Conservation (phyloP, 2,888 invertebrate species). For the Ormyrus labotus region DNA sequence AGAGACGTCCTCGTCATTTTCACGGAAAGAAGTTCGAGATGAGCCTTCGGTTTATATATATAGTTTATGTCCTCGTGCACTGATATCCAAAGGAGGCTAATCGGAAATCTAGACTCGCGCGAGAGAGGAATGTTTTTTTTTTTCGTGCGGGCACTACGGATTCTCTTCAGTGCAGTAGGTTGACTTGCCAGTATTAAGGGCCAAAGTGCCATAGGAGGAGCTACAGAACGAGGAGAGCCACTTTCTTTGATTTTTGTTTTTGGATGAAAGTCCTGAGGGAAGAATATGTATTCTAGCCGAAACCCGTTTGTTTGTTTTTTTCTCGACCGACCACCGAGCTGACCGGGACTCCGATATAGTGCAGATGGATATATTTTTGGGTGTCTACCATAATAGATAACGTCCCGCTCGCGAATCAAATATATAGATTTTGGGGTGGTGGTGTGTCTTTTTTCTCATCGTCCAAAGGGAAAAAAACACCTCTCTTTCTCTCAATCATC, state of each 20-base stretch:
- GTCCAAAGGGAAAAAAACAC: constrained; percentile 7
- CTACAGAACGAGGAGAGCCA: constrained; percentile 22
- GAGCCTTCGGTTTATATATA: constrained; percentile 27
- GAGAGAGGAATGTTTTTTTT: constrained; percentile 32
- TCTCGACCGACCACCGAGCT: constrained; percentile 43
- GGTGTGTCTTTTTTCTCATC: constrained; percentile 37
- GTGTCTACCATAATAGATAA: background rate
- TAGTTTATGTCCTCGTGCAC: constrained; percentile 12
- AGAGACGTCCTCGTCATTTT: constrained; percentile 24
- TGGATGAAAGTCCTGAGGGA: constrained; percentile 35
- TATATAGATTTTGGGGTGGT: constrained; percentile 27
- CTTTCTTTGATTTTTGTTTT: background rate
- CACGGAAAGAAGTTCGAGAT: constrained; percentile 47
- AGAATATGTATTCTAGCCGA: constrained; percentile 35
- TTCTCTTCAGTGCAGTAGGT: constrained; percentile 49
- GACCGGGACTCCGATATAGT: constrained; percentile 44
- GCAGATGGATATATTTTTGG: constrained; percentile 8
- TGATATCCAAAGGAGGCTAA: constrained; percentile 10
- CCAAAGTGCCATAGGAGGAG: constrained; percentile 3
- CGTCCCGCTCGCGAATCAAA: constrained; percentile 53
- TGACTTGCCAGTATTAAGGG: constrained; percentile 18
- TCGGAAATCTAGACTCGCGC: constrained; percentile 33
- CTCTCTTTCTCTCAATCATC: constrained; percentile 36
- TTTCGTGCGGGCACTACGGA: constrained; percentile 1
- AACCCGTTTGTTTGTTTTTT: constrained; percentile 13